phyloP scores from a whole-genome alignment of 2,888 invertebrate genomes.

The Pachydiplax longipennis region DNA sequence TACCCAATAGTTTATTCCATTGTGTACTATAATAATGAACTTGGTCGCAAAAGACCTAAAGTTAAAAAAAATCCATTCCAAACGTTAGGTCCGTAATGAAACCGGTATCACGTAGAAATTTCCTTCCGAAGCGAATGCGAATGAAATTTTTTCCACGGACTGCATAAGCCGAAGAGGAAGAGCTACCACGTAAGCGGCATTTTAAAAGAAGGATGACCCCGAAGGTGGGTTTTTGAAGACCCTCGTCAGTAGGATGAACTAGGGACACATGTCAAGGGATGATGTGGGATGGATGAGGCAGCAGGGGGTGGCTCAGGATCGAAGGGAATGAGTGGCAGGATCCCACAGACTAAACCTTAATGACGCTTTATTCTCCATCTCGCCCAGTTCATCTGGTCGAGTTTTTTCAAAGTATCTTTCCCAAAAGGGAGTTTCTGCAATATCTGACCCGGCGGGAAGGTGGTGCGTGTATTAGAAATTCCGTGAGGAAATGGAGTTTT shows the following conservation, averaged over 20 bases:
- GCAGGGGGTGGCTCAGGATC: neutral
- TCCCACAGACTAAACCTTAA: neutral
- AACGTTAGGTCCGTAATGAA: neutral
- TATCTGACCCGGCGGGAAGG: neutral
- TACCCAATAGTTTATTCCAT: no score
- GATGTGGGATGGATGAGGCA: neutral
- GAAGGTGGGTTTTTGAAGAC: neutral
- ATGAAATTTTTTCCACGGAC: neutral
- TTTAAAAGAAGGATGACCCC: neutral
- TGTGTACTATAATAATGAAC: no score
- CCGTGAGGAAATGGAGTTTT: no score
- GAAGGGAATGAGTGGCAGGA: neutral
- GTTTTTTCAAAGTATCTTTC: neutral
- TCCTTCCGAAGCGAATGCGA: neutral
- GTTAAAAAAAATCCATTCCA: neutral
- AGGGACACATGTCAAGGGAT: neutral
- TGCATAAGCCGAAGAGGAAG: neutral
- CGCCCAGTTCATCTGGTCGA: neutral
- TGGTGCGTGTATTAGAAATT: no score
- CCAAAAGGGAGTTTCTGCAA: neutral
- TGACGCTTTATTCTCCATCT: neutral
- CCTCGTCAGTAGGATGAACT: neutral
- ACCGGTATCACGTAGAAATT: neutral
- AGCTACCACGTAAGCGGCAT: neutral
- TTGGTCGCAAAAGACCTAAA: no score